Percentiles rank a stretch among this genome's conserved stretches.
These are phyloP conservation scores for Metallyticus violacea DNA, from an alignment of 2,888 invertebrate genomes.

Conservation along the genomic window DNA sequence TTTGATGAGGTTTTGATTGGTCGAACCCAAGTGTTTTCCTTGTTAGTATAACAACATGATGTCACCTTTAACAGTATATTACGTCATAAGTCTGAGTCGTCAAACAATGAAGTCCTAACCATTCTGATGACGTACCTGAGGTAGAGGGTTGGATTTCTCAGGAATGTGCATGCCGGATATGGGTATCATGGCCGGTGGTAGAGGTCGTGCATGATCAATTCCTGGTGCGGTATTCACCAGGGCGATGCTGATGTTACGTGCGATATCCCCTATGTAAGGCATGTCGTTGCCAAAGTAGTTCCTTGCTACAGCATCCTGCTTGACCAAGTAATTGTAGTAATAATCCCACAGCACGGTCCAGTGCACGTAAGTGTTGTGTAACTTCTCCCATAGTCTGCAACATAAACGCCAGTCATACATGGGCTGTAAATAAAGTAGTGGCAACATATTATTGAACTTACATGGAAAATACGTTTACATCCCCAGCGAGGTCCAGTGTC, in stretches of 20 bases:
- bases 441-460: too few species aligned
- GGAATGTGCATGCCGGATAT: slow-evolving; percentile 56
- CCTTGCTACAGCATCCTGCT: background rate
- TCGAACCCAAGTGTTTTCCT: too few species aligned
- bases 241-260: slow-evolving; percentile 44
- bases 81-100: too few species aligned
- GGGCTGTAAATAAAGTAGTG: too few species aligned
- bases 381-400: background rate
- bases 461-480: too few species aligned
- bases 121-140: slow-evolving; percentile 49
- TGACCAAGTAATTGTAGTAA: background rate
- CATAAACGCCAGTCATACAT: background rate
- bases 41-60: too few species aligned
- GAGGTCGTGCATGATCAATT: slow-evolving; percentile 55
- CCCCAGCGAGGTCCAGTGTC: too few species aligned
- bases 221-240: slow-evolving; percentile 58
- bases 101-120: too few species aligned
- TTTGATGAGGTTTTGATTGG: too few species aligned
- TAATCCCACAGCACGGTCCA: background rate
- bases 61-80: too few species aligned
- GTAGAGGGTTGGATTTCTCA: slow-evolving; percentile 48
- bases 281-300: slow-evolving; percentile 11
- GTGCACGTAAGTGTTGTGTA: background rate
- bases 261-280: background rate
- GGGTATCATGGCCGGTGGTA: slow-evolving; percentile 55